Base-by-base conservation (phyloP, 2,113 vertebrate species). In the cat (Felis catus) region DNA sequence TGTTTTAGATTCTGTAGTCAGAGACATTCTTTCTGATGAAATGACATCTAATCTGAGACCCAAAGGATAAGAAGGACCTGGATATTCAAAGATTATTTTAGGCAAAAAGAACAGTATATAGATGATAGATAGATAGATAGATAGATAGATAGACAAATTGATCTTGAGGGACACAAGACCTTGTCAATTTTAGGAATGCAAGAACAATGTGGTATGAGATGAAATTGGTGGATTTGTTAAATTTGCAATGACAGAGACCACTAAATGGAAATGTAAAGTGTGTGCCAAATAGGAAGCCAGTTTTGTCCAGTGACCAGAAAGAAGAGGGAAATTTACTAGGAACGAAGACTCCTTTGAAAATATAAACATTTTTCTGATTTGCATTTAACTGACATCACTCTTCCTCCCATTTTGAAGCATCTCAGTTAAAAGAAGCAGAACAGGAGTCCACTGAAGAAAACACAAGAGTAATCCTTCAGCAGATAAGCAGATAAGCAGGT, bases 361-460 rank as follows among this genome's bases (percentile, higher is more conserved):
- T 4, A n/a, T 65, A 66, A 92, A 83, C 4, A 63, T 80, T 29
- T 78, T 81, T 71, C 41, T 66, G 11, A 41, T 53, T 96, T 91
- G 14, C n/a, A 36, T 73, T 63, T 78, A 86, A 45, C 1, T 12
- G 27, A n/a, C 27, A 86, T 63, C 5, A 53, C 0, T 33, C 5
- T 16, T 66, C 39, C 66, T 55, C 3, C 19, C 39, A 61, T 83
- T 68, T 84, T 63, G 93, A 93, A 88, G 18, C 63, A 53, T 70
- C 65, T 95, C 45, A 63, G 36, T 33, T 61, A 95, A 94, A 79
- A 36, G 39, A 83, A 95, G 14, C 31, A 95, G 36, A 95, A 25
- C 9, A 81, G 12, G 51, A 66, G 12, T 53, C 92, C 6, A 61
- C 0, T 58, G 31, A 73, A 41, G 25, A 95, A 74, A 29, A 23